Evolutionary conservation across 2,797 vertebrate species (phyloP).

Genomic region (Cyclopterus lumpus): DNA sequence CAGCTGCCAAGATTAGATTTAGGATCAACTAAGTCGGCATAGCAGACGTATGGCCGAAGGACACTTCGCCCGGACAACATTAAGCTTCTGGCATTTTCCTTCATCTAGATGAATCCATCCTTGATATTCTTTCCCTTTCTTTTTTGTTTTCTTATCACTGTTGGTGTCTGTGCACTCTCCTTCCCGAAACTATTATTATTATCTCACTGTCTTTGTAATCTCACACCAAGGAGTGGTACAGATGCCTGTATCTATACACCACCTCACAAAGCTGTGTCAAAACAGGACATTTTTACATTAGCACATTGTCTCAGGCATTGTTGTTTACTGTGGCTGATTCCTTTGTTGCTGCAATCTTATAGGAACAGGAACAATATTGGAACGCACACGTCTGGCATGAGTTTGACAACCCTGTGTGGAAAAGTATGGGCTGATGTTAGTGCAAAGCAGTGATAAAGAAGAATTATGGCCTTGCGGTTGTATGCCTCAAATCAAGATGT

Average conservation of each 20-base stretch:
- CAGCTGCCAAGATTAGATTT: constrained; percentile 22
- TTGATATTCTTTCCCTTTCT: constrained; percentile 26
- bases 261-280: constrained; percentile 26
- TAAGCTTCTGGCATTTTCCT: constrained; percentile 37
- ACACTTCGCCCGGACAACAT: constrained; percentile 26
- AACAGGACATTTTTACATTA: constrained; percentile 43
- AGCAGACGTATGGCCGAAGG: constrained; percentile 14
- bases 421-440: constrained; percentile 3
- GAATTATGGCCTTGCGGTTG: not conserved
- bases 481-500: not conserved
- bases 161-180: constrained; percentile 18
- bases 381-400: constrained; percentile 25
- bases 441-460: not conserved
- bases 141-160: constrained; percentile 38
- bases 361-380: not conserved
- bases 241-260: constrained; percentile 17
- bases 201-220: constrained; percentile 45
- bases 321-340: constrained; percentile 7
- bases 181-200: constrained; percentile 44
- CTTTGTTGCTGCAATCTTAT: constrained; percentile 1
- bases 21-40: constrained; percentile 11
- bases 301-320: constrained; percentile 17
- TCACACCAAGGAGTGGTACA: constrained; percentile 18
- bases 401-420: not conserved
- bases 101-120: constrained; percentile 28